Evolutionary conservation across 2,888 invertebrate species (phyloP).

Genomic region (Cosmia trapezina): DNA sequence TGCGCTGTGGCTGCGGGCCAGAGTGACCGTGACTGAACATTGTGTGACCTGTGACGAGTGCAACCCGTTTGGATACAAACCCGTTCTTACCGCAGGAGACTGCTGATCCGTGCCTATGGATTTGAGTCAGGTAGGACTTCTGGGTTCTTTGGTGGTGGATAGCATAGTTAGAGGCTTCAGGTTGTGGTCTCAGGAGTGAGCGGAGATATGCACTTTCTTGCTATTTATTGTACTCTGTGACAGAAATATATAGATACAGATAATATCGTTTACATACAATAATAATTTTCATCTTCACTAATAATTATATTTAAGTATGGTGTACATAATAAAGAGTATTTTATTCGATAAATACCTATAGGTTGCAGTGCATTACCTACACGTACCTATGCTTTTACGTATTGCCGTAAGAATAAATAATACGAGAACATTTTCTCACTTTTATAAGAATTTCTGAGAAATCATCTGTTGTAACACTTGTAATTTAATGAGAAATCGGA

Average conservation of each 20-base stretch:
- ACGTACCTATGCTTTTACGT: not conserved
- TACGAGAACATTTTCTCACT: not conserved
- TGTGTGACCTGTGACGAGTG: constrained; percentile 18
- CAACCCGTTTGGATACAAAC: constrained; percentile 6
- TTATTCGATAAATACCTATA: not conserved
- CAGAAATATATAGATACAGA: not conserved
- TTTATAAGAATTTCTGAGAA: not conserved
- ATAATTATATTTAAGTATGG: not conserved
- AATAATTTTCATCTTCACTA: not conserved
- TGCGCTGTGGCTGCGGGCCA: constrained; percentile 1
- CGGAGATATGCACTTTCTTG: not conserved
- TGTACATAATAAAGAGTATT: no score
- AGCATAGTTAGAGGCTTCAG: no score
- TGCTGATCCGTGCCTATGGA: constrained; percentile 70
- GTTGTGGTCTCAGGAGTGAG: no score
- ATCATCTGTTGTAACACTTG: not conserved
- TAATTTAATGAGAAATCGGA: constrained; percentile 7
- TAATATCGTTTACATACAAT: not conserved
- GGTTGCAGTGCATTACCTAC: no score
- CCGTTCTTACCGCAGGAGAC: not conserved
- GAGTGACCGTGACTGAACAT: constrained; percentile 2
- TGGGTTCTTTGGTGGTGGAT: constrained; percentile 49
- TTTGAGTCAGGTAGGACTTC: constrained; percentile 77
- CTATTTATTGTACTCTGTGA: not conserved
- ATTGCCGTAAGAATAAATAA: not conserved